A percentile compares a stretch with the other conserved stretches of the same genome.
phyloP scores from a whole-genome alignment of 2,113 vertebrate species.

The Pseudolaguvia tuberculata region DNA sequence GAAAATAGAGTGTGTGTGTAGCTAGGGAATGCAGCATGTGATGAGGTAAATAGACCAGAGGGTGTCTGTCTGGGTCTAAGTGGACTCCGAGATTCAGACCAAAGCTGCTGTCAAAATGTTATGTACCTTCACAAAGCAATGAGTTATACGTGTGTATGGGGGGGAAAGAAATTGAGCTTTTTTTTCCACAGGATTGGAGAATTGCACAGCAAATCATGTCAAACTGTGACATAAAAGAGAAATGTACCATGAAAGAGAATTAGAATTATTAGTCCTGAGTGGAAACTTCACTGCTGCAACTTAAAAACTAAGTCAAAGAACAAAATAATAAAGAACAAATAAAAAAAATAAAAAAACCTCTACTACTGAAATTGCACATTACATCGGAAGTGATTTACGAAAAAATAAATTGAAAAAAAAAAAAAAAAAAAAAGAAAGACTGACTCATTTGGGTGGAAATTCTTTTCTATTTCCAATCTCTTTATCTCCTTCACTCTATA shows the following conservation, averaged over 20 bases:
- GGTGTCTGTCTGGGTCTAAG: constrained; percentile 31
- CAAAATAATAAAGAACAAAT: too few relatives aligned
- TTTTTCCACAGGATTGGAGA: constrained; percentile 11
- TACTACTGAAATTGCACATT: background rate
- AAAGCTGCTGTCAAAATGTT: constrained; percentile 29
- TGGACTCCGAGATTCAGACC: constrained; percentile 25
- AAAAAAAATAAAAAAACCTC: too few relatives aligned
- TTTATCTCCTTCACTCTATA: background rate
- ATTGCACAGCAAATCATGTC: constrained; percentile 3
- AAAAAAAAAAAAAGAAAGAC: background rate
- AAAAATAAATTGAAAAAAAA: background rate
- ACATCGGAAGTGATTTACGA: background rate
- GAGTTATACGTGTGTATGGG: background rate
- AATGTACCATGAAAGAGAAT: background rate
- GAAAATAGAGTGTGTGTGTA: constrained; percentile 38
- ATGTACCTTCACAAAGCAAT: constrained; percentile 24
- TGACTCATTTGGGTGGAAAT: background rate
- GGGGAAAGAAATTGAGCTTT: constrained; percentile 12
- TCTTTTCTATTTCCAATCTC: background rate
- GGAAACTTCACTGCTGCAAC: background rate
- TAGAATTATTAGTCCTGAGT: background rate
- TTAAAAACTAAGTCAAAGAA: background rate
- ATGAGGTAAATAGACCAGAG: constrained; percentile 26
- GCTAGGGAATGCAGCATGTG: constrained; percentile 29
- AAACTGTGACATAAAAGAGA: background rate